Conservation (phyloP, 2,888 invertebrate species). For the Tineola bisselliella region DNA sequence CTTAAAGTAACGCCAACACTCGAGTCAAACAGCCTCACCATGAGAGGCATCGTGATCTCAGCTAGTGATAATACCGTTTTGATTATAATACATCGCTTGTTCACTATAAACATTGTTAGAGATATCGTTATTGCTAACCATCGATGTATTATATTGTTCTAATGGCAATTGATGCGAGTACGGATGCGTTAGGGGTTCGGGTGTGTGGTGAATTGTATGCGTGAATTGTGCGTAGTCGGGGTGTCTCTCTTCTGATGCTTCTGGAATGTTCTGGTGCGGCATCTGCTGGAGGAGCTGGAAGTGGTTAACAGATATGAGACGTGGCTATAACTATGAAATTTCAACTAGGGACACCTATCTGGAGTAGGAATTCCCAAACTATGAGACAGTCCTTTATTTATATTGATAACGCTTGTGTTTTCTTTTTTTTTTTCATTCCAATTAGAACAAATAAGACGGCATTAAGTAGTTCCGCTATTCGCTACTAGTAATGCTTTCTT, state of each 20-base stretch:
- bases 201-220: conserved; percentile 18
- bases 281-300: conserved; percentile 22
- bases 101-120: conserved; percentile 20
- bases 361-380: too few species aligned
- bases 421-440: too few species aligned
- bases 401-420: too few species aligned
- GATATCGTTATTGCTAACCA: background rate
- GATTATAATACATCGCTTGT: conserved; percentile 33
- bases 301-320: too few species aligned
- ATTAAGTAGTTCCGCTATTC: too few species aligned
- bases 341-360: too few species aligned
- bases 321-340: too few species aligned
- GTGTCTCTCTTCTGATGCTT: conserved; percentile 24
- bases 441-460: too few species aligned
- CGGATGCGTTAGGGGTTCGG: conserved; percentile 16
- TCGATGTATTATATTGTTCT: conserved; percentile 1
- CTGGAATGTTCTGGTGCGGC: conserved; percentile 25
- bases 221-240: conserved; percentile 1
- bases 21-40: conserved; percentile 20
- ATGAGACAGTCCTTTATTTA: too few species aligned
- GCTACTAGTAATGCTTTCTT: too few species aligned
- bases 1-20: background rate
- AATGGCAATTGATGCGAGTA: conserved; percentile 16
- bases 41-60: conserved; percentile 23
- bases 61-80: conserved; percentile 37